These are phyloP conservation scores for Sycophila sp. DNA, from an alignment of 1,140 invertebrate species.

Conservation along the genomic window DNA sequence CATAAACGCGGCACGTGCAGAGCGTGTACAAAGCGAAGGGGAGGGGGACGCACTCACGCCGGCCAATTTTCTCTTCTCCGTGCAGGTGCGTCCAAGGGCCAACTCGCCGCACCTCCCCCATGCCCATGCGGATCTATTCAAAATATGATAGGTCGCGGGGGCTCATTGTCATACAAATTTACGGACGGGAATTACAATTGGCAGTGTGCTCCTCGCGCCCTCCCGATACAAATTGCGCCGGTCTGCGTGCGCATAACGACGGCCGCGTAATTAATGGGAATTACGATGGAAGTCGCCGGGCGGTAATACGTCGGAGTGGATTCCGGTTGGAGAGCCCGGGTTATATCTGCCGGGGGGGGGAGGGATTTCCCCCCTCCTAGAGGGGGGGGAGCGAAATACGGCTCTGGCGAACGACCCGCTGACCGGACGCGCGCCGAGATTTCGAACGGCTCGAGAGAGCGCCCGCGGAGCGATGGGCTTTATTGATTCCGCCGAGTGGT, in stretches of 20 bases:
- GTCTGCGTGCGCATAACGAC: not conserved
- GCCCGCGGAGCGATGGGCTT: not conserved
- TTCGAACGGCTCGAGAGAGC: not conserved
- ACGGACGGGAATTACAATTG: conserved; percentile 32
- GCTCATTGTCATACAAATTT: conserved; percentile 38
- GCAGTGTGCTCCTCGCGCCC: not conserved
- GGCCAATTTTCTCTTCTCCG: not conserved
- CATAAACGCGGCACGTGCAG: too few species aligned
- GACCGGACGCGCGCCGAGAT: not conserved
- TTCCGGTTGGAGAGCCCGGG: not conserved
- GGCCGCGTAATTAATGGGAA: conserved; percentile 25
- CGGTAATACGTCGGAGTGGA: conserved; percentile 16
- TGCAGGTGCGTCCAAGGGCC: not conserved
- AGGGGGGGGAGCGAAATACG: not conserved
- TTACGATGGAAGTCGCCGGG: conserved; percentile 24
- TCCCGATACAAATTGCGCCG: conserved; percentile 16
- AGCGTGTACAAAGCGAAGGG: too few species aligned
- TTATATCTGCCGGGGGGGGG: too few species aligned
- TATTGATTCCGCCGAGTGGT: not conserved
- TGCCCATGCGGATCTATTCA: conserved; percentile 28
- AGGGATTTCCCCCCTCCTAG: too few species aligned
- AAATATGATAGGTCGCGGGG: conserved; percentile 19
- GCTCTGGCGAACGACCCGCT: not conserved
- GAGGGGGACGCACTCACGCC: too few species aligned
- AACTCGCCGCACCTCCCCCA: too few species aligned